phyloP scores from a whole-genome alignment of 2,797 vertebrate genomes.

The Tachyglossus aculeatus region DNA sequence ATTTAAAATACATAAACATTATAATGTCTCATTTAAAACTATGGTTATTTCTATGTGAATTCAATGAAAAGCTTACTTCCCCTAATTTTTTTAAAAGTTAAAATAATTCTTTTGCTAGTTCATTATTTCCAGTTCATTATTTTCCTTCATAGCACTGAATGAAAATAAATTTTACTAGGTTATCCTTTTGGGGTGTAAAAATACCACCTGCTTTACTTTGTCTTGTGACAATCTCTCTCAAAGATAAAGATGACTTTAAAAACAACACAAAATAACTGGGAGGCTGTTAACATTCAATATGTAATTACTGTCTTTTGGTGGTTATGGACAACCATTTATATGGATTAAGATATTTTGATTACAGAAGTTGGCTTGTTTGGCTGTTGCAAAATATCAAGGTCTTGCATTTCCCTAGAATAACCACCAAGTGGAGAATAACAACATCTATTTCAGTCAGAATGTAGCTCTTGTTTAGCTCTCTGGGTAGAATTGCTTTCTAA shows the following conservation, averaged over 20 bases:
- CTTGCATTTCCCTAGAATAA: conserved; percentile 4
- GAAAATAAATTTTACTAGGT: conserved; percentile 3
- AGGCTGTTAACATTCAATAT: too few relatives aligned
- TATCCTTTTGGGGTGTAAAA: not conserved
- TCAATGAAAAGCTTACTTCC: not conserved
- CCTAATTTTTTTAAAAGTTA: not conserved
- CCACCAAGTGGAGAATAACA: not conserved
- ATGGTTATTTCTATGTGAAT: not conserved
- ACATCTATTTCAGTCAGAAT: not conserved
- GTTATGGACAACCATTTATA: not conserved
- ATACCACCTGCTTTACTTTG: not conserved
- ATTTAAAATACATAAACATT: conserved; percentile 4
- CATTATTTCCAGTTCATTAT: not conserved
- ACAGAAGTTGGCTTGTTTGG: not conserved
- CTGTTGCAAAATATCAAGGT: conserved; percentile 6
- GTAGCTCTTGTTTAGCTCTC: not conserved
- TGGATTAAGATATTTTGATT: too few relatives aligned
- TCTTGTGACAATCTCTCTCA: not conserved
- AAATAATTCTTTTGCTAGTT: not conserved
- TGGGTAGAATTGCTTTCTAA: not conserved
- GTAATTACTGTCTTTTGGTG: not conserved
- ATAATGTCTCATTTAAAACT: too few relatives aligned
- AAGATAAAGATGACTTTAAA: conserved; percentile 29
- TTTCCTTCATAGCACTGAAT: not conserved
- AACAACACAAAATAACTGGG: not conserved